Base-by-base conservation (phyloP, 2,113 vertebrate species). In the Piliocolobus tephrosceles region DNA sequence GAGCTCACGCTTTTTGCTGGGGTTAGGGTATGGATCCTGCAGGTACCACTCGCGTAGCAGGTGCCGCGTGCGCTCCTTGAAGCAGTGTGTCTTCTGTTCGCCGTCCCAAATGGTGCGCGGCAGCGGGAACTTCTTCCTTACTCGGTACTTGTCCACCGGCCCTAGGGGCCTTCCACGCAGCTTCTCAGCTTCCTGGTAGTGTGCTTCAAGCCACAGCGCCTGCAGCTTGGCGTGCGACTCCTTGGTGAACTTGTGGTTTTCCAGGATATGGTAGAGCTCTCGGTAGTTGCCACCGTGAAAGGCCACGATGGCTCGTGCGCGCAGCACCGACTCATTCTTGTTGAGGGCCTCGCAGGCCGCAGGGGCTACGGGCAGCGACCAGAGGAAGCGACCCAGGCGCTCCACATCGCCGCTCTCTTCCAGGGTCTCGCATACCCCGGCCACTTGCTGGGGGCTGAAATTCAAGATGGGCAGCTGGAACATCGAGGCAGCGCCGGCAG, bases 11-110 rank as follows among this genome's bases (percentile, higher is more conserved):
- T 99, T 99, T 99, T 99, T 99, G 99, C 99, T 99, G 95, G 99
- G 99, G 75, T 99, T 99, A 82, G 99, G 99, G 96, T 99, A 99
- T 35, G 99, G 99, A 98, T 99, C 99, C 99, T 99, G 99, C 97
- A 99, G 99, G 98, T 99, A 99, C 99, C 99, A 99, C 98, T 99
- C 99, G 98, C 99, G 98, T 91, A 99, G 99, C 98, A 99, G 99
- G 98, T 99, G 99, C 96, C 99, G 98, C 98, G 99, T 99, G 98
- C 99, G 98, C 98, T 99, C 99, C 98, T 99, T 99, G 99, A 99
- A 99, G 99, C 99, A 99, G 98, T 99, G 99, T 61, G 99, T 99
- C 98, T 99, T 99, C 99, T 99, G 99, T 98, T 99, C 99, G 75
- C 99, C 99, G 94, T 99, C 99, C 99, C 99, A 99, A 96, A 99